A percentile compares a stretch with the other conserved stretches of the same genome.
Evolutionary conservation across 2,113 vertebrate genomes (phyloP).

Genomic region (Sebastes schlegelii): DNA sequence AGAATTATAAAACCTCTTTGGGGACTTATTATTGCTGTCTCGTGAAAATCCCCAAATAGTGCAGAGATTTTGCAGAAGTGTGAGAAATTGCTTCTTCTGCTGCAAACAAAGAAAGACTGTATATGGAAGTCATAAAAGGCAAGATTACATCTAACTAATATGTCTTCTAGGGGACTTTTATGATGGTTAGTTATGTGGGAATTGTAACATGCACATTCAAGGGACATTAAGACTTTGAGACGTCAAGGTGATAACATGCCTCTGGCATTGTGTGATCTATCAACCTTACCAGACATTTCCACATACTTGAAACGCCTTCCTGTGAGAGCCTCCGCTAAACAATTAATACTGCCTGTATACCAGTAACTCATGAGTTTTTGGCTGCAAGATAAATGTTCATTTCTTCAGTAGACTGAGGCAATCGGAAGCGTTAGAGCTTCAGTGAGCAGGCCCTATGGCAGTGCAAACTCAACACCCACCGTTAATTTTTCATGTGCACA

Average conservation of each 20-base stretch:
- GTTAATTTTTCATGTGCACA: not conserved
- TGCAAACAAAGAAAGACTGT: constrained; percentile 7
- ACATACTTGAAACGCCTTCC: not conserved
- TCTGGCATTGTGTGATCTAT: not conserved
- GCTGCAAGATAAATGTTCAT: not conserved
- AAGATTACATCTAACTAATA: not conserved
- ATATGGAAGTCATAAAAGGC: constrained; percentile 11
- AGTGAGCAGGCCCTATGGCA: not conserved
- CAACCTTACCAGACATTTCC: constrained; percentile 26
- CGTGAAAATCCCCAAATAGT: not conserved
- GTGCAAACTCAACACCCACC: not conserved
- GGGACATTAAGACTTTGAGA: constrained; percentile 8
- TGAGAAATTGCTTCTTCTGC: not conserved
- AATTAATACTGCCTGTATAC: not conserved
- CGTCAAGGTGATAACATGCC: not conserved
- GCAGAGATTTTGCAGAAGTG: not conserved
- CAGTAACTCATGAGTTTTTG: not conserved
- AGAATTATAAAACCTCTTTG: not conserved
- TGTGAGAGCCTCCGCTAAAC: not conserved
- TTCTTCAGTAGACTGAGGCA: not conserved
- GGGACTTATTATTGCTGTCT: not conserved
- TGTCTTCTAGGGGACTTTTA: not conserved
- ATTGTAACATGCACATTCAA: not conserved
- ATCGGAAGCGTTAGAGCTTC: not conserved
- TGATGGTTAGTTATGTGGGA: not conserved